Evolutionary conservation across 2,113 vertebrate species (phyloP).

Genomic region (Gymnorhina tibicen): DNA sequence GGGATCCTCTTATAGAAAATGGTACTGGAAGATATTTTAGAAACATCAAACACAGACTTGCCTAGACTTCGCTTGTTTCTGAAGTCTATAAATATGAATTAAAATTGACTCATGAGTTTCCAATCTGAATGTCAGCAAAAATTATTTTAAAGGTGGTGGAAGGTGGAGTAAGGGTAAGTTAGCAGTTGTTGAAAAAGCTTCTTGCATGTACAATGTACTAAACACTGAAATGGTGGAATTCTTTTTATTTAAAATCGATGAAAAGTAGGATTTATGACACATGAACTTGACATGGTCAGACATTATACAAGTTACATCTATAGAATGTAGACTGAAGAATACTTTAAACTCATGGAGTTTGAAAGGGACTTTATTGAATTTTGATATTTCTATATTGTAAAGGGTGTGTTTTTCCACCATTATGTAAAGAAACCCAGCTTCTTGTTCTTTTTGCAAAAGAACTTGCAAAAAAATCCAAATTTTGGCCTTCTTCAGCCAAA

Average conservation of each 20-base stretch:
- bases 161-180: conserved; percentile 2
- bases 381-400: background rate
- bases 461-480: background rate
- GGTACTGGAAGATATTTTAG: conserved; percentile 67
- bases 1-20: conserved; percentile 64
- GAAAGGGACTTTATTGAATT: background rate
- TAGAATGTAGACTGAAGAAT: background rate
- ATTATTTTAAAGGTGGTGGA: conserved; percentile 34
- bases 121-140: conserved; percentile 64
- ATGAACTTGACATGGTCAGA: background rate
- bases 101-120: conserved; percentile 75
- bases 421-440: background rate
- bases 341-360: background rate
- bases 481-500: background rate
- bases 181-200: background rate
- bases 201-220: background rate
- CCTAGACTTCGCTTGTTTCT: conserved; percentile 69
- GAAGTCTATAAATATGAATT: conserved; percentile 74
- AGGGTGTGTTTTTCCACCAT: background rate
- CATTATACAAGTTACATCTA: background rate
- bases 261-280: background rate
- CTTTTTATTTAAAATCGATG: background rate
- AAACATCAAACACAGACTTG: conserved; percentile 76
- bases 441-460: background rate
- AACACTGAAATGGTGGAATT: background rate